Percentiles rank a stretch among this genome's conserved stretches.
Conservation (phyloP, 2,888 invertebrate species). For the Conistra vaccinii region DNA sequence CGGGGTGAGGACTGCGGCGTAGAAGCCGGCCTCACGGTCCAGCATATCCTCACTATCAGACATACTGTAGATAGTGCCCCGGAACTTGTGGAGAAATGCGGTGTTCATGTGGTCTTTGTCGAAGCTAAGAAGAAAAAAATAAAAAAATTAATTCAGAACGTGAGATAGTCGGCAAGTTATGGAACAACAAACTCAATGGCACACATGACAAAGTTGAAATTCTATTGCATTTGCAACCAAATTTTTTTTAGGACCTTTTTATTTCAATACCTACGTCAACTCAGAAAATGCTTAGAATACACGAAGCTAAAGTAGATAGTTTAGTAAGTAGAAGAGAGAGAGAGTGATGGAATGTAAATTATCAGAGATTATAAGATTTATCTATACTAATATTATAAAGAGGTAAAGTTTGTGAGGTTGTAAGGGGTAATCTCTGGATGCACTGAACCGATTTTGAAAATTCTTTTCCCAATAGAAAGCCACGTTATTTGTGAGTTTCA, state of each 20-base stretch:
- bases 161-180: not conserved
- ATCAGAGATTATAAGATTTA: not conserved
- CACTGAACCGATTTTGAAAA: no score
- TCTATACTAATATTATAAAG: no score
- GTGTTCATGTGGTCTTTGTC: constrained; percentile 83
- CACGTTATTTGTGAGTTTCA: no score
- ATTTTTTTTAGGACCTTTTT: not conserved
- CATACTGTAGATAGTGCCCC: constrained; percentile 81
- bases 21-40: constrained; percentile 83
- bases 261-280: not conserved
- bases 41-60: constrained; percentile 78
- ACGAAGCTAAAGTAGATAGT: not conserved
- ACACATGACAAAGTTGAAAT: not conserved
- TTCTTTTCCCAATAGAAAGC: no score
- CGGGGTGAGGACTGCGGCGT: constrained; percentile 81
- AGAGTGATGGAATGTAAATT: not conserved
- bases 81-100: constrained; percentile 81
- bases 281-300: not conserved
- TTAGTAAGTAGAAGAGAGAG: not conserved
- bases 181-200: not conserved
- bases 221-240: not conserved
- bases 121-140: constrained; percentile 71
- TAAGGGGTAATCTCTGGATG: no score
- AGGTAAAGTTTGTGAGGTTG: no score
- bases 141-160: not conserved